A percentile compares a stretch with the other conserved stretches of the same genome.
These are phyloP conservation scores for Epinephelus cyanopodus DNA, from an alignment of 2,113 vertebrate species.

Conservation along the genomic window DNA sequence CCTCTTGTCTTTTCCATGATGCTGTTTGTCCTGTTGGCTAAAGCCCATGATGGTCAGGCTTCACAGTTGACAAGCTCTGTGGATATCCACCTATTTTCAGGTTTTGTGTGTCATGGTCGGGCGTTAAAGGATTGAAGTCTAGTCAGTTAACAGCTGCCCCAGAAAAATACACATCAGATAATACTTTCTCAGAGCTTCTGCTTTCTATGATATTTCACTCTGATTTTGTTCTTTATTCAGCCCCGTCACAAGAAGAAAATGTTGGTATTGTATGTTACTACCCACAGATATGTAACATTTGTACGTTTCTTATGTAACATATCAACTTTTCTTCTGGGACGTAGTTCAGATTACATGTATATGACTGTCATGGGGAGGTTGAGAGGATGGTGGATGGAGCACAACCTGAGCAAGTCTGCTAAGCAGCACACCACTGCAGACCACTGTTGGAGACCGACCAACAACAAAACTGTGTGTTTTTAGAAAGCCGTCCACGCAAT, in stretches of 20 bases:
- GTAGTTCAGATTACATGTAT: too few species aligned
- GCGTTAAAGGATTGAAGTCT: constrained; percentile 27
- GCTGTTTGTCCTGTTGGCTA: constrained; percentile 3
- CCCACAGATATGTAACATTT: too few species aligned
- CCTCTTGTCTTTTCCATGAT: constrained; percentile 26
- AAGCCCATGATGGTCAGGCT: constrained; percentile 6
- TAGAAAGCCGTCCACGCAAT: too few species aligned
- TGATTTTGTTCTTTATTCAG: neutral
- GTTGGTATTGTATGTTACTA: too few species aligned
- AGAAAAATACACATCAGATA: neutral
- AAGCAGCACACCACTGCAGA: too few species aligned
- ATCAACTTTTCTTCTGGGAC: too few species aligned
- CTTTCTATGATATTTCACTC: neutral
- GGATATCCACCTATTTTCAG: constrained; percentile 52
- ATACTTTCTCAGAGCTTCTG: neutral
- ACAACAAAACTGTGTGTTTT: too few species aligned
- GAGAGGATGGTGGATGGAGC: too few species aligned
- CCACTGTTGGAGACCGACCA: too few species aligned
- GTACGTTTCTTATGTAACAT: too few species aligned
- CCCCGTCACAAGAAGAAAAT: neutral
- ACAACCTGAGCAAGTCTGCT: too few species aligned
- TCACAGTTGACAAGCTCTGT: constrained; percentile 21
- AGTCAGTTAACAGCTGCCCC: constrained; percentile 18
- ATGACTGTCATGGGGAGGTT: too few species aligned
- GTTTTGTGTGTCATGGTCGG: constrained; percentile 36